Conservation (phyloP, 2,113 vertebrate species). For the Anguilla rostrata region DNA sequence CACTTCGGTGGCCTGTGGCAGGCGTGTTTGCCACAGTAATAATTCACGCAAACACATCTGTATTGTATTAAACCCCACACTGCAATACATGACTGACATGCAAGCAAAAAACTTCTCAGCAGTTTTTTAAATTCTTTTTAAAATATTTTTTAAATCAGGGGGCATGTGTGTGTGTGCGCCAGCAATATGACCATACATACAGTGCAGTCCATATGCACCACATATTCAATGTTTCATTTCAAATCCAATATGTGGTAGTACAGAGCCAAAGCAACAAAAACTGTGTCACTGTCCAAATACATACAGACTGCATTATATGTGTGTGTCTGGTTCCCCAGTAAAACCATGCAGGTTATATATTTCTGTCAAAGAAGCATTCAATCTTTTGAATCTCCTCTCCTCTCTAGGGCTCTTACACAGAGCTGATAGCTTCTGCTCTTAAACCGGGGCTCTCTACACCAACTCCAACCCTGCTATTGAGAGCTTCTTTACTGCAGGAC, state of each 20-base stretch:
- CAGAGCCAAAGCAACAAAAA: no score
- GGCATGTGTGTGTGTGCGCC: no score
- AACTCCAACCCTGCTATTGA: neutral
- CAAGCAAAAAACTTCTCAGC: neutral
- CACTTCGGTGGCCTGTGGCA: no score
- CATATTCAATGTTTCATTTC: no score
- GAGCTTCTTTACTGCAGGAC: no score
- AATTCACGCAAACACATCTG: neutral
- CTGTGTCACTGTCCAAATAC: no score
- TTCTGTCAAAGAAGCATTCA: neutral
- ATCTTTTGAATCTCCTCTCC: neutral
- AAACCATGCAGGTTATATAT: neutral
- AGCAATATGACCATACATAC: no score
- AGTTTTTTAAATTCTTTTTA: neutral
- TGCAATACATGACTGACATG: no score
- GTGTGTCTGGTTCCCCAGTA: neutral
- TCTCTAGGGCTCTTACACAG: neutral
- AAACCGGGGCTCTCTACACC: neutral
- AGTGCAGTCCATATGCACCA: no score
- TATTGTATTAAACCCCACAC: neutral
- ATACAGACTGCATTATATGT: neutral
- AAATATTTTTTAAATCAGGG: no score
- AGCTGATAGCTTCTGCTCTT: neutral
- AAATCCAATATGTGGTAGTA: no score
- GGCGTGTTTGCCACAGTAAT: no score